These are phyloP conservation scores for Diachrysia chrysitis DNA, from an alignment of 2,888 invertebrate species.

Conservation along the genomic window DNA sequence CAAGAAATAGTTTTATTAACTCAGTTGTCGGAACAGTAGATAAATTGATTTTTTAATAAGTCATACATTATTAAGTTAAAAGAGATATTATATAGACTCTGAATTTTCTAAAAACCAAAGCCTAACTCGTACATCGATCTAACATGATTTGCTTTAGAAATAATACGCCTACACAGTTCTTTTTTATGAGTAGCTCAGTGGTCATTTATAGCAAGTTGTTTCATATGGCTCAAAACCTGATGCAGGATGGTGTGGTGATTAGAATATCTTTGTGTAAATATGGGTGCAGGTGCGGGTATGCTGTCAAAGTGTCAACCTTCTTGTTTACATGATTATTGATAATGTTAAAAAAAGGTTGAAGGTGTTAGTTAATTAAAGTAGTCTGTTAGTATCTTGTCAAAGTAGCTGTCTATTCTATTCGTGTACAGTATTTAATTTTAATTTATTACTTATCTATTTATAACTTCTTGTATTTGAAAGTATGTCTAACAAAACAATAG, in stretches of 20 bases:
- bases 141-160: not conserved
- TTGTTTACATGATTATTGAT: slow-evolving; percentile 40
- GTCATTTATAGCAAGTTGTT: slow-evolving; percentile 38
- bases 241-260: slow-evolving; percentile 53
- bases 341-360: slow-evolving; percentile 26
- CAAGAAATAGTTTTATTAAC: not conserved
- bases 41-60: not conserved
- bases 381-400: not conserved
- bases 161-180: slow-evolving; percentile 21
- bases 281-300: slow-evolving; percentile 54
- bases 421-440: not conserved
- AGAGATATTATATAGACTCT: no score
- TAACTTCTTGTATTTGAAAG: not conserved
- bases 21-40: not conserved
- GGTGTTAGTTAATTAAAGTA: not conserved
- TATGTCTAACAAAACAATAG: not conserved
- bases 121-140: no score
- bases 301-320: slow-evolving; percentile 49
- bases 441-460: not conserved
- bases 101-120: no score
- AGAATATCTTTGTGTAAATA: slow-evolving; percentile 58
- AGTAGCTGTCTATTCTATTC: not conserved
- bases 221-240: slow-evolving; percentile 45
- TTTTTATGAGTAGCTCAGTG: slow-evolving; percentile 5
- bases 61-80: no score